Evolutionary conservation across 2,113 vertebrate species (phyloP), one percentile per base, ranked within the genome.

Genomic region (Chrysemys picta): DNA sequence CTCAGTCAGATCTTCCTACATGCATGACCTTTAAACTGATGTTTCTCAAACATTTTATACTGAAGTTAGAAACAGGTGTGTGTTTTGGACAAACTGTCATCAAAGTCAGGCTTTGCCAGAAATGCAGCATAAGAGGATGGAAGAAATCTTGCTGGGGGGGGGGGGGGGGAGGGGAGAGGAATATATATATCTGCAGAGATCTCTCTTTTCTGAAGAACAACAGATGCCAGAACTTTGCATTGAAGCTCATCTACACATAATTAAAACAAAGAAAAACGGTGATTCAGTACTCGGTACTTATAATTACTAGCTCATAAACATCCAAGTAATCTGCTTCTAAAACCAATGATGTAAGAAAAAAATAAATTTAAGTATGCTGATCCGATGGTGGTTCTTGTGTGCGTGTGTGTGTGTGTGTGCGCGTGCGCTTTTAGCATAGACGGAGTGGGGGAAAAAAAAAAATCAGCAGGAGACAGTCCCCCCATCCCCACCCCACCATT

Each of bases 391-490:
- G 35, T 53, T 54, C 76, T 29, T 45, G 6, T 12, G 22, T 8
- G 11, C 2, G 35, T 6, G 2, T 0, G 4, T 12, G 22, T 8
- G 11, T 3, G 35, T 6, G 2, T 0, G 45, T 47, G 2, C 0
- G 45, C 2, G 45, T 2, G 45, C 6, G 3, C 59, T 42, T 59
- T 83, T 72, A 85, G 62, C 35, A 57, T 75, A 65, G 69, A 38
- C 38, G 42, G 69, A 42, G 21, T 75, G 19, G 27, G 11, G 6
- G 8, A 8, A 29, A 65, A 59, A 29, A 62, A 29, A 62, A 35
- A 65, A 65, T 65, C 31, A 65, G 59, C 57, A 62, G 27, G 5
- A 8, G 25, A 57, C 45, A 45, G 45, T 17, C 52, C 52, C 14
- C 14, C 53, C 53, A 3, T 8, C 54, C 22, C 52, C 14, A 3